A percentile compares a stretch with the other conserved stretches of the same genome.
Conservation (phyloP, 1,140 invertebrate species). For the Heliconius hewitsoni region DNA sequence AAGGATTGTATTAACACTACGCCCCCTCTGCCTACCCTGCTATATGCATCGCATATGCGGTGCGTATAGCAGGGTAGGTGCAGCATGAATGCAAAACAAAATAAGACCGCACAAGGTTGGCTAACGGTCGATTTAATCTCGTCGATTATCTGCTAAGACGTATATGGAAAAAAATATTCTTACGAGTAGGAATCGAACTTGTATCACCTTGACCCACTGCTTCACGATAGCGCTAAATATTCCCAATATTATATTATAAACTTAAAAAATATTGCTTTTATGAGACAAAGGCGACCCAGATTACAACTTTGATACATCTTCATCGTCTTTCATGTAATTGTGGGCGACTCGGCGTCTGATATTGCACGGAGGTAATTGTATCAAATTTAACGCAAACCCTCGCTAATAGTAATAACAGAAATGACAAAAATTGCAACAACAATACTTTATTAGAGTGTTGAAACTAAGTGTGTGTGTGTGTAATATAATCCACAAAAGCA, state of each 20-base stretch:
- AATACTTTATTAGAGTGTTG: slow-evolving; percentile 16
- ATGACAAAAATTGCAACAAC: slow-evolving; percentile 16
- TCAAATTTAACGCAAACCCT: slow-evolving; percentile 13
- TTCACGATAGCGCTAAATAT: neutral
- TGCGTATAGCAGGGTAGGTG: no score
- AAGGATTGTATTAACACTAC: no score
- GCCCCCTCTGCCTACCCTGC: no score
- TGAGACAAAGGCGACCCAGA: neutral
- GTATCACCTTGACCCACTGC: neutral
- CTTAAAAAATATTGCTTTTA: neutral
- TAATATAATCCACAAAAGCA: no score
- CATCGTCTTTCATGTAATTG: neutral
- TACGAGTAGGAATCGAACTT: neutral
- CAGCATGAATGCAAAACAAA: no score
- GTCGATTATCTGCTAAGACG: no score
- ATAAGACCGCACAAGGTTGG: no score
- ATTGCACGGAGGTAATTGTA: neutral
- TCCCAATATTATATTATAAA: neutral
- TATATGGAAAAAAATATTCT: no score
- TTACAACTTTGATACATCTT: slow-evolving; percentile 4
- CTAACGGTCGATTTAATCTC: no score
- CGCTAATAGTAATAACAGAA: neutral
- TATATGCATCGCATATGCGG: no score
- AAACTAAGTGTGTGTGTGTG: neutral
- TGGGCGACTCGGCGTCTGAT: neutral